phyloP scores from a whole-genome alignment of 2,113 vertebrate genomes.

The Oriolus oriolus region DNA sequence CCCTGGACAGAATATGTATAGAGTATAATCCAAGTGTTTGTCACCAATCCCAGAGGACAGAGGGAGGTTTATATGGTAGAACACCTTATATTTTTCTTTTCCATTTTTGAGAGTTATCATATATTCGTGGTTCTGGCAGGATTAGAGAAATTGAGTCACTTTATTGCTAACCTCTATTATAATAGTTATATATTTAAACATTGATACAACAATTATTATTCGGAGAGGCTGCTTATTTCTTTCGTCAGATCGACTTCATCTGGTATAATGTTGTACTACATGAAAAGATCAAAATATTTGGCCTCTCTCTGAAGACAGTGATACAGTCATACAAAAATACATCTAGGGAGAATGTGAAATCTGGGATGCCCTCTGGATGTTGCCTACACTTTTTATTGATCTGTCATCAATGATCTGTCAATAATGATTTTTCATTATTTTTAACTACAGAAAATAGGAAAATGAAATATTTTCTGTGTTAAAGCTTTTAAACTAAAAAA shows the following conservation, averaged over 20 bases:
- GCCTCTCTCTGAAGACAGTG: background rate
- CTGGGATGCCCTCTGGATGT: background rate
- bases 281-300: background rate
- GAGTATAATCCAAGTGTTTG: background rate
- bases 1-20: background rate
- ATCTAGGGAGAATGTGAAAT: background rate
- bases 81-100: background rate
- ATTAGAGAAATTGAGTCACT: background rate
- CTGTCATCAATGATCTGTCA: no score
- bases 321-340: background rate
- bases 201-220: background rate
- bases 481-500: background rate
- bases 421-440: conserved; percentile 7
- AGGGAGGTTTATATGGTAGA: background rate
- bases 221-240: background rate
- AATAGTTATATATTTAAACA: background rate
- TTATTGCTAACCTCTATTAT: background rate
- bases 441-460: background rate
- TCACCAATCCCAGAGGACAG: background rate
- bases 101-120: background rate
- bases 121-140: background rate
- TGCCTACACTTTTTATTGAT: background rate
- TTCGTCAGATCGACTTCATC: background rate
- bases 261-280: background rate
- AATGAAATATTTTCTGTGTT: background rate